Evolutionary conservation across 2,113 vertebrate genomes (phyloP), one percentile per base, ranked within the genome.

Genomic region (Notothenia rossii): DNA sequence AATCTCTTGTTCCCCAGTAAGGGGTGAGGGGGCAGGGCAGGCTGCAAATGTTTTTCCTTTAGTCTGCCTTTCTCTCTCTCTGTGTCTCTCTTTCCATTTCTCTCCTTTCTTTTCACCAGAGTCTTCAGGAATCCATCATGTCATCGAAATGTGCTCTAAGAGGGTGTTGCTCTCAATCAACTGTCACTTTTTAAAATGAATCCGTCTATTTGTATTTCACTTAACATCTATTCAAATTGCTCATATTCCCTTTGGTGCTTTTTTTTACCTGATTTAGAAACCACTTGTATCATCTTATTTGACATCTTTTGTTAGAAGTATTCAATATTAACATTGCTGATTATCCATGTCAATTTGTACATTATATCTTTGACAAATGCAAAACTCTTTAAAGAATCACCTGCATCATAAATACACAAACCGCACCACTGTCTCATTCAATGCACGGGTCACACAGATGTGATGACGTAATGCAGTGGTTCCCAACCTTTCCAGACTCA

Each of bases 1-100:
- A 92, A 92, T 93, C 88, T 68, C 84, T 86, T 56, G 67, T 81
- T 92, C 91, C 91, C 82, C 53, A 59, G 82, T 85, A 92, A 91
- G 82, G 69, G 86, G 81, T 85, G 88, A 89, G 88, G 89, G 82
- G 88, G 93, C 87, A 88, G 91, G 89, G 90, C 86, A 84, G 71
- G 65, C 80, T 79, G 79, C 9, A 87, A 91, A 89, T 89, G 81
- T 74, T 13, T 51, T 66, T 60, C 83, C 85, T 86, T 86, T 88
- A 87, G 81, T 94, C 84, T 92, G 58, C 54, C 72, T 79, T 58
- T 77, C 58, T 83, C 49, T 87, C 40, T 72, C 45, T 74, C 53
- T 81, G 13, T 79, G 22, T 14, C 63, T 74, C 62, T 51, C 58
- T 80, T 25, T 62, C 22, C 46, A 69, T 63, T 50, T 64, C 65